Evolutionary conservation across 2,113 vertebrate species (phyloP).

Genomic region (Opisthocomus hoazin): DNA sequence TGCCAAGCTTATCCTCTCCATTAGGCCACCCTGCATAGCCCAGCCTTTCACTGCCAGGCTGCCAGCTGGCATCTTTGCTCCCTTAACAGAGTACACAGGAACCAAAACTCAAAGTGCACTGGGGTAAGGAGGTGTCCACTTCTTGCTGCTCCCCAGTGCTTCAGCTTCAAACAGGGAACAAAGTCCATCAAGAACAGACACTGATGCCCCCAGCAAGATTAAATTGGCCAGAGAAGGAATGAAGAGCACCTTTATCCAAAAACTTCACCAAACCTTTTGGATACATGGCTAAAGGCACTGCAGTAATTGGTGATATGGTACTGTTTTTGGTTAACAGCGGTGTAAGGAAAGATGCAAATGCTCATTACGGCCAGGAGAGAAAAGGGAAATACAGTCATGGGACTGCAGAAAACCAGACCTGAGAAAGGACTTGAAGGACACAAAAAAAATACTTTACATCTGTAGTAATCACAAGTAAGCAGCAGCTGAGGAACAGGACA

Average conservation of each 20-base stretch:
- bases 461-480: not conserved
- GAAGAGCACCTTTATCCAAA: not conserved
- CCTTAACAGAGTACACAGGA: not conserved
- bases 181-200: not conserved
- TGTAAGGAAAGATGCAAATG: not conserved
- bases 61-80: not conserved
- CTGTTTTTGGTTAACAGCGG: not conserved
- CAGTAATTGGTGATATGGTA: not conserved
- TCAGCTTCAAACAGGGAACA: not conserved
- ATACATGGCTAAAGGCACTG: not conserved
- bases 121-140: not conserved
- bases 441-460: not conserved
- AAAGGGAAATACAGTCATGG: not conserved
- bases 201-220: rapidly evolving
- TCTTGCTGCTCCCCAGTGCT: not conserved
- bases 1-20: not conserved
- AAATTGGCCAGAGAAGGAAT: not conserved
- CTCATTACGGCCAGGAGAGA: not conserved
- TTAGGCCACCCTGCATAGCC: not conserved
- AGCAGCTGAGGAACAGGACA: not conserved
- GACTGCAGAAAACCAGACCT: not conserved
- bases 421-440: not conserved
- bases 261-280: not conserved
- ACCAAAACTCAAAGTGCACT: not conserved
- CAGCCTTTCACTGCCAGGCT: not conserved